These are phyloP conservation scores for Oreonectes daqikongensis DNA, from an alignment of 2,797 vertebrate genomes.

Conservation along the genomic window DNA sequence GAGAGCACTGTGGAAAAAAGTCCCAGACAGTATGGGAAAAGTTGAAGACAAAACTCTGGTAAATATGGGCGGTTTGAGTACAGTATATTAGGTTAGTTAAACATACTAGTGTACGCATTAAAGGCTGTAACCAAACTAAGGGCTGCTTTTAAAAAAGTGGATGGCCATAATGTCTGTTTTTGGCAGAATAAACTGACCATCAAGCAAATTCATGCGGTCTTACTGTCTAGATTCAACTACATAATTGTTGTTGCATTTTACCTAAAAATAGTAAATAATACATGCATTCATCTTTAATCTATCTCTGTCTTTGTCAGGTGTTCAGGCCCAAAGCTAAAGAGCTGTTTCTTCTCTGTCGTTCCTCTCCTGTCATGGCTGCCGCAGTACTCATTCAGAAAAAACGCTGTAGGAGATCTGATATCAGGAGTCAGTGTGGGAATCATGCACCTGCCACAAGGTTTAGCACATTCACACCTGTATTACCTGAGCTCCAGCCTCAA, in stretches of 20 bases:
- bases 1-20: conserved; percentile 53
- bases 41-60: conserved; percentile 63
- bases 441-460: conserved; percentile 86
- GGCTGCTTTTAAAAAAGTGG: too few relatives aligned
- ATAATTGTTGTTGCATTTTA: too few relatives aligned
- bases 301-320: conserved; percentile 72
- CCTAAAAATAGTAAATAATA: neutral
- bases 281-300: neutral
- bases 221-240: too few relatives aligned
- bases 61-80: conserved; percentile 52
- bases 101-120: too few relatives aligned
- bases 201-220: too few relatives aligned
- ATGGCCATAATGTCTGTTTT: too few relatives aligned
- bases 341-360: conserved; percentile 73
- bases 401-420: conserved; percentile 84
- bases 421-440: conserved; percentile 91
- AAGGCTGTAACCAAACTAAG: too few relatives aligned
- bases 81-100: too few relatives aligned
- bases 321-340: conserved; percentile 73
- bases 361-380: conserved; percentile 89
- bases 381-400: conserved; percentile 83
- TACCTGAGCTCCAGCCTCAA: neutral
- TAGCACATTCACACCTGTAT: conserved; percentile 31
- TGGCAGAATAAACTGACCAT: too few relatives aligned
- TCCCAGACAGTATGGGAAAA: conserved; percentile 55